Evolutionary conservation across 2,113 vertebrate genomes (phyloP).

Genomic region (Nanorana parkeri): DNA sequence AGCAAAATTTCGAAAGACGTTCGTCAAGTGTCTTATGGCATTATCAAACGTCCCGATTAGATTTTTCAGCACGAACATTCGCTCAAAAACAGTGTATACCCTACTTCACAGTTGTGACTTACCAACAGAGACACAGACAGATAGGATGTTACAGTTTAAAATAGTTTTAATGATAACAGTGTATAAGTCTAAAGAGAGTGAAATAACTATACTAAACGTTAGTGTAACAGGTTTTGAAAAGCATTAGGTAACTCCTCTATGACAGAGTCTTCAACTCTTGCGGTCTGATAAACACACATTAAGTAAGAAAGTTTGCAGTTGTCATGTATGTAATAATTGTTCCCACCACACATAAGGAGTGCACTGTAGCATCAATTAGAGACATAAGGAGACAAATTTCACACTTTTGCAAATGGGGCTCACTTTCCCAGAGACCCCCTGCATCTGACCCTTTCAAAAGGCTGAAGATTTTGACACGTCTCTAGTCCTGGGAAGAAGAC

Average conservation of each 20-base stretch:
- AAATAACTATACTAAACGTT: background rate
- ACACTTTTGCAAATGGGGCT: slow-evolving; percentile 74
- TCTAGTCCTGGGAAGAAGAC: slow-evolving; percentile 79
- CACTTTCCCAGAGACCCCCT: slow-evolving; percentile 74
- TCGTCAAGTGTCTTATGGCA: no score
- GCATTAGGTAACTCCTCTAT: background rate
- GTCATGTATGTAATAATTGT: slow-evolving; percentile 54
- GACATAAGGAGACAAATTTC: slow-evolving; percentile 77
- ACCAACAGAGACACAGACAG: no score
- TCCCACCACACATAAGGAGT: slow-evolving; percentile 57
- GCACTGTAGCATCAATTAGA: slow-evolving; percentile 56
- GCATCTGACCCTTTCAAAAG: slow-evolving; percentile 56
- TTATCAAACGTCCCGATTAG: no score
- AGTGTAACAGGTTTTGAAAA: background rate
- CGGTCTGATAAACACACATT: slow-evolving; percentile 26
- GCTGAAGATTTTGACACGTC: slow-evolving; percentile 59
- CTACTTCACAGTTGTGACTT: no score
- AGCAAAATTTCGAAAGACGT: no score
- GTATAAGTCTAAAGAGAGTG: no score
- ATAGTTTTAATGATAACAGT: no score
- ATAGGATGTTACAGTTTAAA: no score
- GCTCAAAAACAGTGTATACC: no score
- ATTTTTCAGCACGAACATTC: no score
- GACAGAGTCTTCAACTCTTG: background rate
- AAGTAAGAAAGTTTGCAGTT: slow-evolving; percentile 57